Base-by-base conservation (phyloP, 2,797 vertebrate genomes). In the Oryzias dopingdopingensis region DNA sequence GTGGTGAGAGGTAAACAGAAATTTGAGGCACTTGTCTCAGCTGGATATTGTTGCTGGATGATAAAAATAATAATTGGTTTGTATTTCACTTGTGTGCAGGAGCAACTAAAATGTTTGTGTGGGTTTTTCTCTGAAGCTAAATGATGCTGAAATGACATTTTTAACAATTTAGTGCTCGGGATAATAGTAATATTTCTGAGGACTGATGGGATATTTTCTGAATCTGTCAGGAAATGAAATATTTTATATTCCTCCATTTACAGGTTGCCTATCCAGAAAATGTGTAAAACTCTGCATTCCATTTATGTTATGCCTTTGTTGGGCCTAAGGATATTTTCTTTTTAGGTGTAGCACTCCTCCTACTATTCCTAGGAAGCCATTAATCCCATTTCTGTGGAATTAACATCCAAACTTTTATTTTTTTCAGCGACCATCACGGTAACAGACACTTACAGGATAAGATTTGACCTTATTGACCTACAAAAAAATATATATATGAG, bases 251-350 rank as follows among this genome's bases (percentile, higher is more conserved):
- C 60, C 56, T 50, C 32, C 52, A 53, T 74, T 67, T 68, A 65
- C 55, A 54, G 48, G 32, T 76, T 55, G 65, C 67, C 71, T 65
- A 68, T 67, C 62, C 66, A 50, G 77, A 80, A 84, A 56, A 76
- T 50, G 65, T 62, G 50, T 67, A 65, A 71, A 69, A 72, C 67
- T 50, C 48, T 47, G 29, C 42, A 65, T 59, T 41, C 42, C 42
- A 72, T 76, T 69, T 65, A 53, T 37, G 69, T 70, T 62, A 76
- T 63, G 64, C 56, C 59, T 22, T 64, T 67, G 77, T 72, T 14
- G 77, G 61, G 70, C 82, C 61, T 70, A 56, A 53, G 79, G 79
- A 72, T 77, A 75, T 79, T 71, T 76, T 56, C 51, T 61, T 70
- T 77, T 26, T 60, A 47, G 45, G 48, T 66, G 24, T 58, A 47